Base-by-base conservation (phyloP, 2,888 invertebrate species). In the Cenopis cana region DNA sequence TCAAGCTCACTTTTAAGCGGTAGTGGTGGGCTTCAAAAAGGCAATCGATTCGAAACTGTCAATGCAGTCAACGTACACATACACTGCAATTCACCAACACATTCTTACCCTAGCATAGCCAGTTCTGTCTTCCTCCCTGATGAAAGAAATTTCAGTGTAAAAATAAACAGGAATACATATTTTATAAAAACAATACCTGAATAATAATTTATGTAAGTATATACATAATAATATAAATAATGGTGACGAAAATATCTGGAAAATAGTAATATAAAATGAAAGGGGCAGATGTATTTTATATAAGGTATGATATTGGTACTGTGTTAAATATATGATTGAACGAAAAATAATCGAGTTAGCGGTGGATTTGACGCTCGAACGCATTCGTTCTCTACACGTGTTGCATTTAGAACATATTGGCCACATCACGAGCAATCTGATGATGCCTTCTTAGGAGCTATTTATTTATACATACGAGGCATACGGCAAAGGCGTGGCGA, bases 101-200 rank as follows among this genome's bases (percentile, higher is more conserved):
- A 83, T 77, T 87, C 94, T 94, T 94, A 94, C 94, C 94, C 94
- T 93, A 91, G 85, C 91, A 93, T 89, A 93, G 91, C 93, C 94
- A 89, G 89, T 88, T 89, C 90, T 91, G 90, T 93, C 94, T 89
- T 93, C 93, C 93, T 94, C 93, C 94, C 94, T 94, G 93, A 93
- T 93, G 90, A 94, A 93, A 91, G 88, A 93, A 93, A 93, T 89
- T 83, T 81, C 76, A 83, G 85, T 86, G 89, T 76, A 83, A 85
- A 83, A 83, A 64, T 82, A 82, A 79, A 77, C 60, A 71, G 55
- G 38, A 60, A 68, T 69, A 73, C 61, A 70, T 64, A 68, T 64
- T 67, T 64, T 69, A 75, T 54, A 77, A 73, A 77, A 73, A 76
- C 68, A 74, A 76, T 76, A 78, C 75, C 81, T 56, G 84, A 82